Evolutionary conservation across 2,888 invertebrate species (phyloP), one percentile per base, ranked within the genome.

Genomic region (Pandemis heparana): DNA sequence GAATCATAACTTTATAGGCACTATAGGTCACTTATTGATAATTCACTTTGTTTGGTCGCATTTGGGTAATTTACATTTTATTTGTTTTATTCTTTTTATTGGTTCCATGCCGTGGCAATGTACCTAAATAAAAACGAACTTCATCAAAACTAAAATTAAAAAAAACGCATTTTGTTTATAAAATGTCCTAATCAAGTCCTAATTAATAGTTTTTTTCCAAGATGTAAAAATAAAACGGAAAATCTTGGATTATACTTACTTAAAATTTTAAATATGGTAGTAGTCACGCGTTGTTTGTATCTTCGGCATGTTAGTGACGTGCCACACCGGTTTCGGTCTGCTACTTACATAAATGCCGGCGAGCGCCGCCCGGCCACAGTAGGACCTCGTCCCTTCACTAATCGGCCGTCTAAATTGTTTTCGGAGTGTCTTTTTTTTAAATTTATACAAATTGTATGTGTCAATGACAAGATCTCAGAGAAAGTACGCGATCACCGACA

Each of bases 381-480:
- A 82, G 76, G 76, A 80, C 79, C 83, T 76, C 79, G 85, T 79
- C 80, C 79, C 83, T 80, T 78, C 81, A 74, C 81, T 79, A 82
- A 85, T 85, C 88, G 85, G 89, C 85, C 84, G 87, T 70, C 86
- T 79, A 84, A 87, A 87, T 88, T 87, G 77, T 80, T 84, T 83
- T 82, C 85, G 85, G 86, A 86, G 87, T 88, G 84, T 87, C 84
- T 76, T 88, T 92, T 92, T 86, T 85, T 85, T 81, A 76, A 71
- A 79, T 79, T 87, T 83, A 77, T 78, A 73, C 78, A 82, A 81
- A 81, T 82, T 83, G 87, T 92, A 90, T 89, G 95, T 95, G 95
- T 95, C 95, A 95, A 95, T 95, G 95, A 94, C 92, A 94, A 94
- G 87, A 93, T 89, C 91, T 85, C 90, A 90, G 91, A 94, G 90